Conservation (phyloP, 1,140 invertebrate genomes). For the Eupristina koningsbergeri region DNA sequence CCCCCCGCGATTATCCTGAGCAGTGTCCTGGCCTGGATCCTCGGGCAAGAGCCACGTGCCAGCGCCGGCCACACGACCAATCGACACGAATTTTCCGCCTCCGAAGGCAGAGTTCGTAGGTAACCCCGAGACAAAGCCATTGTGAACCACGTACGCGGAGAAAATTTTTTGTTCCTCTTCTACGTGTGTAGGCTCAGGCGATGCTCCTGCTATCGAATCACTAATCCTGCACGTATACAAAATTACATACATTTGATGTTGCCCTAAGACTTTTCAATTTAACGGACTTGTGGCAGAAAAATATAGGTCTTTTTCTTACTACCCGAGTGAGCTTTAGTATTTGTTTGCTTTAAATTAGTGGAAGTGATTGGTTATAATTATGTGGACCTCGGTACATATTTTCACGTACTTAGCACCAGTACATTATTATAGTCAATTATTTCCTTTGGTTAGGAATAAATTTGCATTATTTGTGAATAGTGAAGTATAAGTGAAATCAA, state of each 20-base stretch:
- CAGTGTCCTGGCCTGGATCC: background rate
- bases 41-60: constrained; percentile 8
- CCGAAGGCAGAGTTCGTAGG: constrained; percentile 20
- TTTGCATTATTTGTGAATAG: too few species aligned
- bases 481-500: too few species aligned
- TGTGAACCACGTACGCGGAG: background rate
- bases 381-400: too few species aligned
- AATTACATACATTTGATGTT: constrained; percentile 1
- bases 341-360: background rate
- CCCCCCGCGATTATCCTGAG: background rate
- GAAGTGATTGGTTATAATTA: too few species aligned
- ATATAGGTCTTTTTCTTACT: too few species aligned
- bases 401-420: too few species aligned
- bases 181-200: background rate
- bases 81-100: constrained; percentile 47
- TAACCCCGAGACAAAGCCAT: background rate
- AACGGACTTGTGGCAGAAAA: background rate
- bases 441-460: too few species aligned
- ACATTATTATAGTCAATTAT: too few species aligned
- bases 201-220: background rate
- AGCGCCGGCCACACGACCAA: constrained; percentile 25
- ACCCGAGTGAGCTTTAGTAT: too few species aligned
- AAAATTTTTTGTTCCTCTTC: background rate
- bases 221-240: background rate
- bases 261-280: background rate